Conservation (phyloP, 2,888 invertebrate genomes). For the Tigriopus californicus region DNA sequence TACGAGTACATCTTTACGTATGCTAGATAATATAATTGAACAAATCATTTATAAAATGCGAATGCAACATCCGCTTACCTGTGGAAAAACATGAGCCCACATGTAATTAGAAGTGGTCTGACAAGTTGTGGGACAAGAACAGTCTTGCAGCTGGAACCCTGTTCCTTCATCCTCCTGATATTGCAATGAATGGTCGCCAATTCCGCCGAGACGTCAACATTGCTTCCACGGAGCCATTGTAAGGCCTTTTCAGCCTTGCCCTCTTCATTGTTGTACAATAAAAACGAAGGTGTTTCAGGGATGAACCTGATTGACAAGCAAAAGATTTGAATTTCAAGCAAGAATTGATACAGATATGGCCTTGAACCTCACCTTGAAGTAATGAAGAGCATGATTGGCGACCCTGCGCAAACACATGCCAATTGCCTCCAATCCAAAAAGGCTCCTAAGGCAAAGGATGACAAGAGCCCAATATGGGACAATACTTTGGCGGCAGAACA, state of each 20-base stretch:
- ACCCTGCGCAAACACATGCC: slow-evolving; percentile 56
- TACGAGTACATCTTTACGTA: too few species aligned
- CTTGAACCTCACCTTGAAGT: slow-evolving; percentile 35
- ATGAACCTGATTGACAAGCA: slow-evolving; percentile 30
- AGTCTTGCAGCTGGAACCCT: slow-evolving; percentile 19
- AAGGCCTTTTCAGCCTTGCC: slow-evolving; percentile 50
- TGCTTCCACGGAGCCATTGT: slow-evolving; percentile 60
- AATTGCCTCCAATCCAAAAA: slow-evolving; percentile 66
- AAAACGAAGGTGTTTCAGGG: slow-evolving; percentile 73
- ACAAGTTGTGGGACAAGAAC: slow-evolving; percentile 29
- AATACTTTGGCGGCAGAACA: slow-evolving; percentile 69
- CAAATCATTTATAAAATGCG: too few species aligned
- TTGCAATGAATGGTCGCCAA: slow-evolving; percentile 48
- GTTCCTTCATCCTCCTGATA: slow-evolving; percentile 26
- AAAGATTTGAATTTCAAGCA: too few species aligned
- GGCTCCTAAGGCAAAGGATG: slow-evolving; percentile 63
- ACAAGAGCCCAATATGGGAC: slow-evolving; percentile 62
- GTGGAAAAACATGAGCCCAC: slow-evolving; percentile 75
- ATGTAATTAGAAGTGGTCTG: slow-evolving; percentile 58
- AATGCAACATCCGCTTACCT: slow-evolving; percentile 23
- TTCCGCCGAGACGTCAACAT: slow-evolving; percentile 53
- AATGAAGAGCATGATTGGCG: slow-evolving; percentile 50
- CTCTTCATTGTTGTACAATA: slow-evolving; percentile 54
- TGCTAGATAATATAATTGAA: too few species aligned
- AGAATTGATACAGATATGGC: too few species aligned